These are phyloP conservation scores for Nettapus auritus DNA, from an alignment of 2,113 vertebrate species.

Conservation along the genomic window DNA sequence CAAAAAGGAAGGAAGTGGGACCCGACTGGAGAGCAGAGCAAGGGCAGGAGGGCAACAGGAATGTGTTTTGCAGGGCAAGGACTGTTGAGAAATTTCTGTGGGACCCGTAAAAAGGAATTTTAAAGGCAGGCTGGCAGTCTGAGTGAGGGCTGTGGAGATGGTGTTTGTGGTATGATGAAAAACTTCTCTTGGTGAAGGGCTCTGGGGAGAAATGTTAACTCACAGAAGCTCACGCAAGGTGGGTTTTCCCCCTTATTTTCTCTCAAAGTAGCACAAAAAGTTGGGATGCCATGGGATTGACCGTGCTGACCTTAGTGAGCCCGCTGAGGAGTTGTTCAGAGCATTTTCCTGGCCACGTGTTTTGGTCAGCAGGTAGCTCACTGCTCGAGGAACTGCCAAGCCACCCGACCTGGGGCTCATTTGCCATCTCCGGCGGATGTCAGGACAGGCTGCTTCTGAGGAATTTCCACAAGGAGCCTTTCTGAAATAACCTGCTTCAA, in stretches of 20 bases:
- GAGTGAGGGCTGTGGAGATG: background rate
- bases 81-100: background rate
- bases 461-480: background rate
- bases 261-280: background rate
- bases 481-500: conserved; percentile 52
- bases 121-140: background rate
- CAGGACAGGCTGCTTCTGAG: conserved; percentile 7
- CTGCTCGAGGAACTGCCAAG: background rate
- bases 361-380: background rate
- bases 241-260: accelerated
- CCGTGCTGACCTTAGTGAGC: background rate
- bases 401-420: background rate
- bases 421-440: background rate
- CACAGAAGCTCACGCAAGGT: background rate
- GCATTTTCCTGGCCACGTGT: background rate
- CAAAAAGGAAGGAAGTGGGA: background rate
- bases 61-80: background rate
- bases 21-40: background rate
- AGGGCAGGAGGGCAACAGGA: background rate
- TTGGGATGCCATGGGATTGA: background rate
- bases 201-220: background rate
- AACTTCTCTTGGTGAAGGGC: background rate
- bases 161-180: background rate
- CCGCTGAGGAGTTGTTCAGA: background rate
- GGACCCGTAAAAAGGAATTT: background rate